Evolutionary conservation across 2,797 vertebrate species (phyloP).

Genomic region (Spondyliosoma cantharus): DNA sequence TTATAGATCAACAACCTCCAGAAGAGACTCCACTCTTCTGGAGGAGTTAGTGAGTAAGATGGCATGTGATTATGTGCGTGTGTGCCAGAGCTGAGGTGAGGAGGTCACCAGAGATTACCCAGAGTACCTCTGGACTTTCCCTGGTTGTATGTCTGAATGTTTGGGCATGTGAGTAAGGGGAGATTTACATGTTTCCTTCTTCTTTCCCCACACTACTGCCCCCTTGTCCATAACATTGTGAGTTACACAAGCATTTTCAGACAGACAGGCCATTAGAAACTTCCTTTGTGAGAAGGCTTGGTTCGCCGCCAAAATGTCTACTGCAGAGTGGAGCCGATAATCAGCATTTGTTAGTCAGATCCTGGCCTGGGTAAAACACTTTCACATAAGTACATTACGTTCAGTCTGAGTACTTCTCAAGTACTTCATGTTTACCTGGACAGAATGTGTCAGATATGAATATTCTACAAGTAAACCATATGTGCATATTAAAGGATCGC

Average conservation of each 20-base stretch:
- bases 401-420: too few species aligned
- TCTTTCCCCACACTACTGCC: neutral
- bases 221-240: neutral
- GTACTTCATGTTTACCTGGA: neutral
- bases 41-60: slow-evolving; percentile 59
- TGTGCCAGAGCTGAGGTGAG: slow-evolving; percentile 50
- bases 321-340: neutral
- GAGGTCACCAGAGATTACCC: slow-evolving; percentile 67
- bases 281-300: neutral
- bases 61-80: slow-evolving; percentile 59
- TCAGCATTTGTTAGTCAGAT: slow-evolving; percentile 1
- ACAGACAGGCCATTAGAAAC: neutral
- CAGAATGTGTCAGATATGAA: neutral
- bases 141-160: slow-evolving; percentile 58
- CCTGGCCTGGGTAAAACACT: neutral
- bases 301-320: neutral
- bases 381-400: too few species aligned
- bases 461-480: neutral
- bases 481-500: neutral
- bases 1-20: slow-evolving; percentile 71
- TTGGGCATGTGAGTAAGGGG: slow-evolving; percentile 25
- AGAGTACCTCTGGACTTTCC: slow-evolving; percentile 60
- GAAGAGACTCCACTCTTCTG: slow-evolving; percentile 62
- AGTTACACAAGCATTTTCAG: neutral
- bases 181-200: neutral